Base-by-base conservation (phyloP, 2,888 invertebrate genomes). In the Noctua janthe region DNA sequence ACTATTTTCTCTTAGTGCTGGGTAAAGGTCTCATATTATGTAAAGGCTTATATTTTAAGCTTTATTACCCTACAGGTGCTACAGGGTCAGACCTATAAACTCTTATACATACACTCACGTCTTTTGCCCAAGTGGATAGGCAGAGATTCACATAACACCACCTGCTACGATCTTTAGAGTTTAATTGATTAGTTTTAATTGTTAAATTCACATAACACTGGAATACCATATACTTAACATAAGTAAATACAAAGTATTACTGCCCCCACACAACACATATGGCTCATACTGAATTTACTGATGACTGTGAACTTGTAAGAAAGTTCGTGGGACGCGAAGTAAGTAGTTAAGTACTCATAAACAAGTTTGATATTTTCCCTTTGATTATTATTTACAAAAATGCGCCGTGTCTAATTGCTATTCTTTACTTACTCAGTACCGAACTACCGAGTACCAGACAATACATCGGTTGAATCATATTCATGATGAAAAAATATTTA, bases 211-310 rank as follows among this genome's bases (percentile, higher is more conserved):
- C 39, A 39, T 74, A 47, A 70, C 11, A 49, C 20, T 71, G 59
- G 29, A 43, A 39, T 51, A 51, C 8, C 17, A 2, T 35, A 47
- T 11, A 17, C 49, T 43, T 71, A 51, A 59, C 71, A 43, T 71
- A 51, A 59, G 13, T 69, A 51, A 43, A 62, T 81, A 51, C 29
- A 43, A 69, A 80, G 20, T 81, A 62, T 17, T 80, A 62, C 59
- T 62, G 29, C 2, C 6, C 62, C 29, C 62, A 10, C 8, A 35
- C 8, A 17, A 7, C 17, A 35, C 7, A 43, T 17, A 47, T 17
- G 23, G 39, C 10, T 39, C 17, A 39, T 75, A 71, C 15, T 43
- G 20, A 20, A 23, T 43, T n/a, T 13, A 43, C 5, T n/a, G 13
- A 10, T 29, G 15, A 29, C n/a, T 54, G 43, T 29, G 20, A 29